Base-by-base conservation (phyloP, 2,888 invertebrate genomes). In the Cylloceria caligata region DNA sequence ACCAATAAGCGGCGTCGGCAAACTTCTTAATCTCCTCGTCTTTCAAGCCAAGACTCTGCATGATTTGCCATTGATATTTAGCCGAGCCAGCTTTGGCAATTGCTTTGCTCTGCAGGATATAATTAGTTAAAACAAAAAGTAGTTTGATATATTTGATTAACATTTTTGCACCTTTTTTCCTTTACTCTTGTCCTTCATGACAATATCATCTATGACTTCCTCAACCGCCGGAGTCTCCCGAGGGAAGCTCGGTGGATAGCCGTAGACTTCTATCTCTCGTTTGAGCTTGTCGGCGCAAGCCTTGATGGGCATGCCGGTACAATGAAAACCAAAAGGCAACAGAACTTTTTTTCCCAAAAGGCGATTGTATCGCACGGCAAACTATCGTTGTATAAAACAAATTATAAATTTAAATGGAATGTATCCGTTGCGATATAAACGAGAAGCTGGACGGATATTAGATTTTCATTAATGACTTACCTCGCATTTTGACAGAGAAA, bases 261-360 rank as follows among this genome's bases (percentile, higher is more conserved):
- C 99, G 94, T 95, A 99, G 7, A 95, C 93, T 90, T 97, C 96
- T 93, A 99, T 96, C 94, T 99, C 99, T 80, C 98, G 94, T 90
- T 97, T 98, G 55, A 99, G 93, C 92, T 99, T 99, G 93, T 99
- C 99, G 13, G 99, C 98, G 94, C 99, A 99, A 0, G 99, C 99
- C 93, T 99, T 99, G 81, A 99, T 99, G 0, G 99, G 99, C 99
- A 99, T 99, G 60, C 99, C 99, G 24, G 99, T 99, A 91, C 99
- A 99, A 93, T 99, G 99, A 88, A 99, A 97, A 2, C 98, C 99
- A 93, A 99, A 99, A 13, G 99, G 99, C 93, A 99, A 99, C 7
- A 99, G 94, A 11, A 97, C 97, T 88, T 95, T 95, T 91, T 97
- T 98, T 0, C 99, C 99, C 93, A 97, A 96, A 68, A 99, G 93